Evolutionary conservation across 2,797 vertebrate genomes (phyloP), one percentile per base, ranked within the genome.

Genomic region (Notolabrus celidotus): DNA sequence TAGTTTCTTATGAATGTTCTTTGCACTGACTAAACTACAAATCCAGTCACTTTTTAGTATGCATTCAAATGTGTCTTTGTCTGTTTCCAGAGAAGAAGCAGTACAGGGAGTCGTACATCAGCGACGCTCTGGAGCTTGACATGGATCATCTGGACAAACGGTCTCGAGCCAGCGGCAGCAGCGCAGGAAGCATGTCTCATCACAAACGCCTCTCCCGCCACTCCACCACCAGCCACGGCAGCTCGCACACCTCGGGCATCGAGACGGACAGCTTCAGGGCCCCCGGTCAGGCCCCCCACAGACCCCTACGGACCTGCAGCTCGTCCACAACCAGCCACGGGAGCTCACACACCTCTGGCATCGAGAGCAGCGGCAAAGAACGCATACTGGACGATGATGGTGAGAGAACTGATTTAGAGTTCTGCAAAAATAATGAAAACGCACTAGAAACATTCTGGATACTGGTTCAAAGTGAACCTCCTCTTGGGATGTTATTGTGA

Each of bases 31-130:
- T n/a, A n/a, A n/a, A n/a, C n/a, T n/a, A n/a, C n/a, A n/a, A n/a
- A n/a, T n/a, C n/a, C n/a, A n/a, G n/a, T n/a, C n/a, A n/a, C n/a
- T n/a, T n/a, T n/a, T n/a, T n/a, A n/a, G n/a, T n/a, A n/a, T n/a
- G n/a, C n/a, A 19, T 45, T 6, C 7, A 3, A 11, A 33, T 22
- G 19, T 20, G 0, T 80, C 22, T 53, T 14, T 27, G 43, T 57
- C 17, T 41, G n/a, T 14, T 33, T 15, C 0, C 92, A 99, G 98
- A 99, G 83, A 99, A 99, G 93, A 99, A 99, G 89, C 97, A 99
- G 88, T 99, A 99, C 92, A 92, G 97, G 0, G 98, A 99, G 80
- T 99, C 98, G 0, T 99, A 99, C 90, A 99, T 99, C 93, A 99
- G 97, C 0, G 97, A 99, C 53, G 97, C 96, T n/a, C 93, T 99